Conservation (phyloP, 2,888 invertebrate species). For the Trichogramma evanescens region DNA sequence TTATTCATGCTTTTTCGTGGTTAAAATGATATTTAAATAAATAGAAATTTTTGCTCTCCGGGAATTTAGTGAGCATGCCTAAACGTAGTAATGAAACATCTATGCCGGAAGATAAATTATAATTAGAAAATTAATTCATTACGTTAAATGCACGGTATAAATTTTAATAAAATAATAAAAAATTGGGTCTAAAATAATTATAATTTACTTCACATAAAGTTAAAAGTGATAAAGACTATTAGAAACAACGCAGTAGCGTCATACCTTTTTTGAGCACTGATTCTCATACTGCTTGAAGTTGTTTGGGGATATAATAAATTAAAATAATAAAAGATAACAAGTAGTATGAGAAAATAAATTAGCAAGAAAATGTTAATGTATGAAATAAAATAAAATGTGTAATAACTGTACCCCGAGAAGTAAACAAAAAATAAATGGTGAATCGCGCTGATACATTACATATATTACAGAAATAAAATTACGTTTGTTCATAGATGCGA, state of each 20-base stretch:
- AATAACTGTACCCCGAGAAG: neutral
- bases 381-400: neutral
- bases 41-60: constrained; percentile 13
- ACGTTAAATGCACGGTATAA: constrained; percentile 6
- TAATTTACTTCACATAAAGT: constrained; percentile 5
- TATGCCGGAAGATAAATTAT: constrained; percentile 9
- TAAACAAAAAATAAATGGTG: neutral
- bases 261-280: constrained; percentile 29
- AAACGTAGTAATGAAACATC: constrained; percentile 1
- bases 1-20: constrained; percentile 11
- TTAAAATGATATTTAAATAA: constrained; percentile 13
- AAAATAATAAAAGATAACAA: constrained; percentile 1
- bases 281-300: constrained; percentile 22
- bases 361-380: neutral
- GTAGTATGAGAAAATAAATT: constrained; percentile 7
- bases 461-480: neutral
- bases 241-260: constrained; percentile 23
- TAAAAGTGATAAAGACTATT: neutral
- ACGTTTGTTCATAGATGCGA: neutral
- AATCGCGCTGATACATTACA: neutral
- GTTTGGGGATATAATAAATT: constrained; percentile 22
- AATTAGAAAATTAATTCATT: neutral
- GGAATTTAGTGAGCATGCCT: constrained; percentile 10
- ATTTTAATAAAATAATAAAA: neutral
- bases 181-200: neutral